Evolutionary conservation across 2,113 vertebrate genomes (phyloP).

Genomic region (Falcunculus frontatus): DNA sequence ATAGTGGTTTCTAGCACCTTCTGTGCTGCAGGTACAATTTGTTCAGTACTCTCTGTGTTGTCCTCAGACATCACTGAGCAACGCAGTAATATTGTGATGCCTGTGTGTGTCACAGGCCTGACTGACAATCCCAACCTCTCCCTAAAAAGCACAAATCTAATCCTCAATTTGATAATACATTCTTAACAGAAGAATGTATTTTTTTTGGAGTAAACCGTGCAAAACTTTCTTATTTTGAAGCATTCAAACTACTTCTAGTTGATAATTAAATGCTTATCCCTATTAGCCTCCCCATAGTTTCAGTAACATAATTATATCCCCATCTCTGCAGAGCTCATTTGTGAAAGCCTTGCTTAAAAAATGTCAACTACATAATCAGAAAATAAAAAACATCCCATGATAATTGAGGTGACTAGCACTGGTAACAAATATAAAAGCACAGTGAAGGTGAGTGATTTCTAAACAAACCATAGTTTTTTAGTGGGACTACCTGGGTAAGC

Average conservation of each 20-base stretch:
- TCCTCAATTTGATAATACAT: not conserved
- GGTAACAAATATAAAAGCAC: not conserved
- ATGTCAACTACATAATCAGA: not conserved
- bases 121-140: not conserved
- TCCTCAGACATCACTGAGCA: not conserved
- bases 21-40: not conserved
- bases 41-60: not conserved
- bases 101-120: not conserved
- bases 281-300: not conserved
- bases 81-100: not conserved
- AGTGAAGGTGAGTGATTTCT: not conserved
- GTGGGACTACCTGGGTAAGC: not conserved
- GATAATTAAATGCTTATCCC: constrained; percentile 7
- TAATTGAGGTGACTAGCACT: not conserved
- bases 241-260: not conserved
- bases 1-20: not conserved
- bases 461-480: not conserved
- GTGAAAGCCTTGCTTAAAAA: not conserved
- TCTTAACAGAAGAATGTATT: not conserved
- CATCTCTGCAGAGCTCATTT: not conserved
- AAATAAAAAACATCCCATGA: not conserved
- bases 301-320: not conserved
- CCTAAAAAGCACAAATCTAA: not conserved
- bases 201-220: not conserved
- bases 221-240: not conserved